Evolutionary conservation across 2,888 invertebrate genomes (phyloP), one percentile per base, ranked within the genome.

Genomic region (Sesamia inferens): DNA sequence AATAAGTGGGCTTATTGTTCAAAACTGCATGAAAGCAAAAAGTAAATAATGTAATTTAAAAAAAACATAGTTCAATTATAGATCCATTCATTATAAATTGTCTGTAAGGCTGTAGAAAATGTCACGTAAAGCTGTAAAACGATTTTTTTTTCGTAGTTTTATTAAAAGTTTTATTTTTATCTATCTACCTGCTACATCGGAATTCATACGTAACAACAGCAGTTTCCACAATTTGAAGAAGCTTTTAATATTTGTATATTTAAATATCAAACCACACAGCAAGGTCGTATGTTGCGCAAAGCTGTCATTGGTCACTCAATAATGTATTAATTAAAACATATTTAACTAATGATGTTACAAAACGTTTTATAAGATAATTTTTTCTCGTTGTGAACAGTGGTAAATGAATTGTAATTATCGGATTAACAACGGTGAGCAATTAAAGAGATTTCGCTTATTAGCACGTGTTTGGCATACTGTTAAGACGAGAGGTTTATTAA

Each of bases 261-360:
- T 72, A 71, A 81, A 81, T 71, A 77, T 70, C 74, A 76, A 79
- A 71, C 70, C 63, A 62, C 77, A 80, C 31, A 39, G 57, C 80
- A 84, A 86, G 85, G 85, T 84, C 79, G n/a, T 78, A 14, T 61
- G 59, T 86, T 85, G 66, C 86, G 86, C 58, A 85, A 85, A 79
- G 55, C 68, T 76, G 75, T 79, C 76, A 86, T 77, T 77, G 82
- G 76, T 78, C 65, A 77, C 77, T 72, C n/a, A 78, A 72, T 73
- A 79, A 81, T 80, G 68, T 73, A 63, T 81, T 81, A 84, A 84
- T 86, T 84, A 82, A 82, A 80, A 84, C 63, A 74, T 71, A 65
- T 76, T 74, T 75, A 74, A 73, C 62, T 72, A 79, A 83, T 83
- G 68, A 68, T 58, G 48, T 44, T 57, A 67, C 74, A 74, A 62